phyloP scores from a whole-genome alignment of 2,113 vertebrate genomes.

The Anguilla rostrata region DNA sequence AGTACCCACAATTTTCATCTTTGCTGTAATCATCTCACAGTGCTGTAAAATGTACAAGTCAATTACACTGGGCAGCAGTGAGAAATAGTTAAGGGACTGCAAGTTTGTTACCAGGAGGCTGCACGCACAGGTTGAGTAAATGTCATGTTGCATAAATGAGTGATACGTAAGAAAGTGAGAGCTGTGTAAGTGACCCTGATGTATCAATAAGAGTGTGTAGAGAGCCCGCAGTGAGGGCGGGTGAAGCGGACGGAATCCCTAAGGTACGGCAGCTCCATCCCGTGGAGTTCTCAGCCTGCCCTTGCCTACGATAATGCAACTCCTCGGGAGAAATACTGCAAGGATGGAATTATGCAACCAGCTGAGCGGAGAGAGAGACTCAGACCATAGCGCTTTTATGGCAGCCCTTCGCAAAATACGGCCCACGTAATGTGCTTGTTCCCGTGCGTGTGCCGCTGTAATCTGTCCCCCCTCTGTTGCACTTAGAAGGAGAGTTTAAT shows the following conservation, averaged over 20 bases:
- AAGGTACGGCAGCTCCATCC: neutral
- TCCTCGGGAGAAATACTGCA: constrained; percentile 27
- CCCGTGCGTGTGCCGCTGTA: neutral
- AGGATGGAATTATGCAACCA: constrained; percentile 56
- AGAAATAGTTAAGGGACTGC: neutral
- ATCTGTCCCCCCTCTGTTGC: constrained; percentile 8
- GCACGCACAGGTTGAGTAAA: neutral
- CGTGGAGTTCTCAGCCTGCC: neutral
- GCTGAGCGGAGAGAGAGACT: constrained; percentile 41
- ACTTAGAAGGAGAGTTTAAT: constrained; percentile 5
- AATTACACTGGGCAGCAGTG: neutral
- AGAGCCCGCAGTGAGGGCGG: neutral
- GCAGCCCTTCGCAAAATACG: constrained; percentile 12
- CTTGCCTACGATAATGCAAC: constrained; percentile 18
- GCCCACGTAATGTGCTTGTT: constrained; percentile 32
- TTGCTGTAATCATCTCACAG: neutral
- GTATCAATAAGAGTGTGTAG: neutral
- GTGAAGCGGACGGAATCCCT: neutral
- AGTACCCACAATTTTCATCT: too few species aligned
- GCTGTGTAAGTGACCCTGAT: neutral
- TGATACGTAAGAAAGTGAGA: neutral
- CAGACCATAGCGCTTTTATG: constrained; percentile 39
- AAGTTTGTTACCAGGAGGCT: neutral
- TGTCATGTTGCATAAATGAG: neutral
- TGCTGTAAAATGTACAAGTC: neutral